phyloP scores from a whole-genome alignment of 2,888 invertebrate species.

The Lissonota sp. region DNA sequence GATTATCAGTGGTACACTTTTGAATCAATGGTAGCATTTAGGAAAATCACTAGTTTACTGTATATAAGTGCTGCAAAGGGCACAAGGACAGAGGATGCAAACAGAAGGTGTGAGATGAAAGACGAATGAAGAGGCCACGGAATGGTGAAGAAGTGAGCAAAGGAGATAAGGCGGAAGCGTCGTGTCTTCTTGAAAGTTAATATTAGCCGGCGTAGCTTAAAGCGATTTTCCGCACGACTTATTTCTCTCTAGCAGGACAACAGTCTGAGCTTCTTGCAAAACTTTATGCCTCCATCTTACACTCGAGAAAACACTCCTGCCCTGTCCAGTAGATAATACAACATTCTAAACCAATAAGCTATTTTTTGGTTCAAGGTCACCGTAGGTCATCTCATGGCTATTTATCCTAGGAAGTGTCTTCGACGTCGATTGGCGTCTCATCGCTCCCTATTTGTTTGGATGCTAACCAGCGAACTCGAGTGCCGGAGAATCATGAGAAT shows the following conservation, averaged over 20 bases:
- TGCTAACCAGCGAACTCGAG: slow-evolving; percentile 20
- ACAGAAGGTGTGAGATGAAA: slow-evolving; percentile 59
- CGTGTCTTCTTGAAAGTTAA: slow-evolving; percentile 74
- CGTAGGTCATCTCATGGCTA: slow-evolving; percentile 25
- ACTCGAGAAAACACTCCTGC: slow-evolving; percentile 23
- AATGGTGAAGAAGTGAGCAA: slow-evolving; percentile 30
- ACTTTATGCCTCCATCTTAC: slow-evolving; percentile 53
- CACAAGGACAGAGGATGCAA: slow-evolving; percentile 25
- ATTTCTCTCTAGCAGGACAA: slow-evolving; percentile 70
- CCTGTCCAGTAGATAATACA: slow-evolving; percentile 33
- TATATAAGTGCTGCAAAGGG: not conserved
- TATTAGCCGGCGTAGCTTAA: slow-evolving; percentile 79
- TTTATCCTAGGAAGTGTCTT: slow-evolving; percentile 42
- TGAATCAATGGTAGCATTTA: slow-evolving; percentile 32
- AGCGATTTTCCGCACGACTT: slow-evolving; percentile 77
- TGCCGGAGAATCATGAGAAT: slow-evolving; percentile 14
- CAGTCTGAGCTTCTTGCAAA: slow-evolving; percentile 38
- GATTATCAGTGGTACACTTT: slow-evolving; percentile 17
- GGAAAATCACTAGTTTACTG: slow-evolving; percentile 5
- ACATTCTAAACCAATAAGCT: slow-evolving; percentile 8
- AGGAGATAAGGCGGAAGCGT: slow-evolving; percentile 53
- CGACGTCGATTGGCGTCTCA: slow-evolving; percentile 25
- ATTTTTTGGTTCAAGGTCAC: slow-evolving; percentile 16
- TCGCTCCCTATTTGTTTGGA: slow-evolving; percentile 43
- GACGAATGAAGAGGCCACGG: slow-evolving; percentile 33